Conservation (phyloP, 2,888 invertebrate genomes). For the Synergus umbraculus region DNA sequence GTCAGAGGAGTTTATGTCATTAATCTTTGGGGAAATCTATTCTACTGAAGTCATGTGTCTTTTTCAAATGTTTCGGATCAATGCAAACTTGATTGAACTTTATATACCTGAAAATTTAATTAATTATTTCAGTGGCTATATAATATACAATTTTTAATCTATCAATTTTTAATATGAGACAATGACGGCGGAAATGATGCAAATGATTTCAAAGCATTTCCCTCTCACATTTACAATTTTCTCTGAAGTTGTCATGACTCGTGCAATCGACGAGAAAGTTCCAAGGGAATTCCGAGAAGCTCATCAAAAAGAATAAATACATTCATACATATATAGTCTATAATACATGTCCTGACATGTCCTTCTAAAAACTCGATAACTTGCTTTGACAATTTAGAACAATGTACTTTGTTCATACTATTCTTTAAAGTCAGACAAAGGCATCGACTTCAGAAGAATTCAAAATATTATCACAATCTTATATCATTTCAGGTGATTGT, state of each 20-base stretch:
- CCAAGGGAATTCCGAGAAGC: conserved; percentile 24
- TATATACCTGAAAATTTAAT: no score
- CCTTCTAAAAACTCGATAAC: conserved; percentile 1
- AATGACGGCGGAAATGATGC: conserved; percentile 19
- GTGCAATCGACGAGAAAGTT: conserved; percentile 31
- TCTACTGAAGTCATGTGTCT: no score
- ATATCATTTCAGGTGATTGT: conserved; percentile 86
- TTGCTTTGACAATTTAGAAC: no score
- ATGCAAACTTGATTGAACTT: no score
- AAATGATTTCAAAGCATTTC: conserved; percentile 19
- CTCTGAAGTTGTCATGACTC: conserved; percentile 32
- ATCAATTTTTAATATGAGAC: conserved; percentile 11
- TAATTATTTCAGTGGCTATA: no score
- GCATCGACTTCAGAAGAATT: no score
- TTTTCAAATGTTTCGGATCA: no score
- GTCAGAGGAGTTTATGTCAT: no score
- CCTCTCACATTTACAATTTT: conserved; percentile 25
- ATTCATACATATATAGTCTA: neutral
- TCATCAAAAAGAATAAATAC: conserved; percentile 22
- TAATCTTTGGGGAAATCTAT: no score
- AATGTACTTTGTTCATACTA: no score
- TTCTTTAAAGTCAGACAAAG: no score
- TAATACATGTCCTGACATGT: neutral
- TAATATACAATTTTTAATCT: conserved; percentile 6
- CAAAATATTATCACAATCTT: neutral